A percentile compares a stretch with the other conserved stretches of the same genome.
Conservation (phyloP, 2,113 vertebrate genomes). For the Rhea pennata region DNA sequence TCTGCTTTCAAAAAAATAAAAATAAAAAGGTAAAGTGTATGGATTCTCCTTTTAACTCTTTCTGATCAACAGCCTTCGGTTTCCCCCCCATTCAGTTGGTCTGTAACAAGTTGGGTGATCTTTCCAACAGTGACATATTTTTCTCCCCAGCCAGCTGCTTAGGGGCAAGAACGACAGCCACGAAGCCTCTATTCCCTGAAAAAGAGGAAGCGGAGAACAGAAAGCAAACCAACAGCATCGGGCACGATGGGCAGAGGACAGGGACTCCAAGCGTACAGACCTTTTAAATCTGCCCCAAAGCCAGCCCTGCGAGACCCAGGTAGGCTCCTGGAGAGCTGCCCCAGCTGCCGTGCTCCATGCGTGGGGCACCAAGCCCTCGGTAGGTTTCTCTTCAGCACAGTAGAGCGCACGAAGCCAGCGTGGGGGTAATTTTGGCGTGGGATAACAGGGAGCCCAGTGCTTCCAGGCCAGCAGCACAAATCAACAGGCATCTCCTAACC, state of each 20-base stretch:
- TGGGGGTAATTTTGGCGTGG: background rate
- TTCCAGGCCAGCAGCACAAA: background rate
- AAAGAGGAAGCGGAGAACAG: background rate
- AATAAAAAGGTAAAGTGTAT: background rate
- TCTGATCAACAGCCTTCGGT: background rate
- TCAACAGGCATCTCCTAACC: background rate
- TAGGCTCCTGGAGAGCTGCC: background rate
- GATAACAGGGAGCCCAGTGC: background rate
- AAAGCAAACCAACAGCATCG: background rate
- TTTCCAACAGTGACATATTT: background rate
- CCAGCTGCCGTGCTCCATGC: background rate
- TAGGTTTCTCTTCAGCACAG: background rate
- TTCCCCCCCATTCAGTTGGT: background rate
- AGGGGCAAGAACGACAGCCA: background rate
- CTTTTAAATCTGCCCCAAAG: background rate
- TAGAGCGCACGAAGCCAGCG: fast-evolving
- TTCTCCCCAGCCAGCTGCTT: background rate
- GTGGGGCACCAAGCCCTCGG: background rate
- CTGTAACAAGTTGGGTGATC: background rate
- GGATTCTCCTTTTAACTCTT: background rate
- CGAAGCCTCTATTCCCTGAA: background rate
- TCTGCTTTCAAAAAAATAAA: background rate
- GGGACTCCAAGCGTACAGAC: background rate
- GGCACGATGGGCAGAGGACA: background rate
- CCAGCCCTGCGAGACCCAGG: background rate